Conservation (phyloP, 2,888 invertebrate species). For the Tiliacea citrago region DNA sequence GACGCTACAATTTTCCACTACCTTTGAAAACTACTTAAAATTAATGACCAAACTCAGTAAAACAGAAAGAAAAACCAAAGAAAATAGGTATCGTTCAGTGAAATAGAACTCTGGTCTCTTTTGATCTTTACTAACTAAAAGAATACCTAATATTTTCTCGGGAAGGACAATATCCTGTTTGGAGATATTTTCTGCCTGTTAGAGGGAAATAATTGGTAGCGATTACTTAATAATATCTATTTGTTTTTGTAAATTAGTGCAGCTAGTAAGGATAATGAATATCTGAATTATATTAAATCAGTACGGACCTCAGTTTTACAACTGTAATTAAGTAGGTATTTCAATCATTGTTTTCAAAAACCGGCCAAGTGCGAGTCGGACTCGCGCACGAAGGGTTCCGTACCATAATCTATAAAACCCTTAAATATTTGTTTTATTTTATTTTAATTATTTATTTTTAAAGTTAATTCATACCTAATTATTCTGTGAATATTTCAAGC, state of each 20-base stretch:
- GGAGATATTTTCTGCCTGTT: constrained; percentile 18
- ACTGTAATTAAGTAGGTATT: neutral
- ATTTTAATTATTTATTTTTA: too few relatives aligned
- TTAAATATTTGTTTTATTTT: too few relatives aligned
- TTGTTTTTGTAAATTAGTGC: constrained; percentile 10
- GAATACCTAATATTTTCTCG: constrained; percentile 27
- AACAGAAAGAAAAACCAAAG: neutral
- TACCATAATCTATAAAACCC: too few relatives aligned
- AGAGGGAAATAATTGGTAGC: constrained; percentile 7
- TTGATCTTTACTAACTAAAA: constrained; percentile 30
- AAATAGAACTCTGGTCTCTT: constrained; percentile 10
- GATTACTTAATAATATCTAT: neutral
- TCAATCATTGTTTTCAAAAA: neutral
- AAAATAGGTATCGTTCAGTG: constrained; percentile 3
- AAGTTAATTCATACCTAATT: too few relatives aligned
- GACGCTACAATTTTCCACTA: neutral
- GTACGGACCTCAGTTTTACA: neutral
- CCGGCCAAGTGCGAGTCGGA: too few relatives aligned
- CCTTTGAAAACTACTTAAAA: constrained; percentile 14
- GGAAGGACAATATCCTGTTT: constrained; percentile 3
- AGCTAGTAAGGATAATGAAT: neutral
- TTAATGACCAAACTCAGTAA: neutral
- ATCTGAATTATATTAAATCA: neutral
- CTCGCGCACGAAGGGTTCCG: too few relatives aligned
- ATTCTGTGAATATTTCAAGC: too few relatives aligned